These are phyloP conservation scores for Automeris io DNA, from an alignment of 2,888 invertebrate species.

Conservation along the genomic window DNA sequence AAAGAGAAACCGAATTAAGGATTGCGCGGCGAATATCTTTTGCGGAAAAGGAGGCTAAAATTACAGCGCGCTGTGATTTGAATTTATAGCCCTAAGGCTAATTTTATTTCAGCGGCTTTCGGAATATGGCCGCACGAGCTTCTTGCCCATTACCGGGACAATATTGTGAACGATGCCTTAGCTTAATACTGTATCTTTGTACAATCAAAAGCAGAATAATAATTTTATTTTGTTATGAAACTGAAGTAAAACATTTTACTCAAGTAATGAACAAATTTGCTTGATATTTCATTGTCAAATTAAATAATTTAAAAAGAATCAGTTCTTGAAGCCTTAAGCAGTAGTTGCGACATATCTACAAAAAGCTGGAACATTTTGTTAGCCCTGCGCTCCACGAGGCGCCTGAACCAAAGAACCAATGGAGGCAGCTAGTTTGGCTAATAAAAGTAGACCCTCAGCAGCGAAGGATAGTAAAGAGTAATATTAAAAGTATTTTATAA, in stretches of 20 bases:
- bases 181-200: slow-evolving; percentile 39
- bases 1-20: slow-evolving; percentile 67
- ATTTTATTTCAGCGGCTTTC: slow-evolving; percentile 60
- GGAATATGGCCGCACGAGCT: slow-evolving; percentile 38
- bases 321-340: too few relatives aligned
- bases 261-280: too few relatives aligned
- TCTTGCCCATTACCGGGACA: slow-evolving; percentile 49
- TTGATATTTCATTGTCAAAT: too few relatives aligned
- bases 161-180: slow-evolving; percentile 48
- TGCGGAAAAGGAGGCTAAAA: slow-evolving; percentile 65
- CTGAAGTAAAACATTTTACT: neutral
- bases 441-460: too few relatives aligned
- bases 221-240: neutral
- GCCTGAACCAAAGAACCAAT: too few relatives aligned
- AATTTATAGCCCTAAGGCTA: slow-evolving; percentile 70
- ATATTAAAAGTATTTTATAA: too few relatives aligned
- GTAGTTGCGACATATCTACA: too few relatives aligned
- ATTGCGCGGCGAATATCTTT: slow-evolving; percentile 62
- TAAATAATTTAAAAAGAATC: too few relatives aligned
- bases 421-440: too few relatives aligned
- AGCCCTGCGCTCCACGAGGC: too few relatives aligned
- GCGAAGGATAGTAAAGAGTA: too few relatives aligned
- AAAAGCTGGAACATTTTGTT: too few relatives aligned
- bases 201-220: slow-evolving; percentile 38
- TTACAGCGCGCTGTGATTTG: slow-evolving; percentile 68